Evolutionary conservation across 2,113 vertebrate species (phyloP).

Genomic region (Crocuta crocuta): DNA sequence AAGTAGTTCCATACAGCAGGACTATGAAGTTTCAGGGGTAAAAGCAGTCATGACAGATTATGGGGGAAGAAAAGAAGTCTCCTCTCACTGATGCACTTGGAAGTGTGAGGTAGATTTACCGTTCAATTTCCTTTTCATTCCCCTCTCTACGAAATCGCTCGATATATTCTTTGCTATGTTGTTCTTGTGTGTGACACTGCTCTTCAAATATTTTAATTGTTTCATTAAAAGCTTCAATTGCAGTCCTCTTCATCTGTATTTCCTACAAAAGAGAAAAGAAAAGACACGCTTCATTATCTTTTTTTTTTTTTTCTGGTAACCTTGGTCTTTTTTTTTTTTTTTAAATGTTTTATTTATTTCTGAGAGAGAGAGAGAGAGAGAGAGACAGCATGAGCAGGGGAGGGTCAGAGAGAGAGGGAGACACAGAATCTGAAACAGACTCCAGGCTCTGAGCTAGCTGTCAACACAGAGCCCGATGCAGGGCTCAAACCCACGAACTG

Average conservation of each 20-base stretch:
- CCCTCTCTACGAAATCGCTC: constrained; percentile 93
- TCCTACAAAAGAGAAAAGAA: constrained; percentile 87
- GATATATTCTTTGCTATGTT: constrained; percentile 94
- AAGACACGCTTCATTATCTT: constrained; percentile 24
- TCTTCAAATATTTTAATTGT: constrained; percentile 98
- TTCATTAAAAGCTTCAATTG: constrained; percentile 97
- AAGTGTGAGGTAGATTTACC: constrained; percentile 84
- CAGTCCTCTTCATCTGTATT: constrained; percentile 97
- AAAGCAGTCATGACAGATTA: neutral
- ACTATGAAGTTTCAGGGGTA: neutral
- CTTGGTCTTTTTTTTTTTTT: neutral
- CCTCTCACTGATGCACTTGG: constrained; percentile 38
- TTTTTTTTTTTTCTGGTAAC: neutral
- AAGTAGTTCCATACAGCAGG: neutral
- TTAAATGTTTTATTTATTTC: too few species aligned
- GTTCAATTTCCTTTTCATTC: constrained; percentile 94
- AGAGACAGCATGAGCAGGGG: too few species aligned
- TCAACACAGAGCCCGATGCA: too few species aligned
- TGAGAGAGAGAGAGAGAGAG: too few species aligned
- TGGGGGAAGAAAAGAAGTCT: neutral
- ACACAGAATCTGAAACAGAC: too few species aligned
- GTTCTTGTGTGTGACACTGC: constrained; percentile 95
- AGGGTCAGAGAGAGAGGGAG: too few species aligned
- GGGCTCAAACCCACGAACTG: too few species aligned
- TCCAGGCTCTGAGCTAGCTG: too few species aligned